Evolutionary conservation across 2,888 invertebrate genomes (phyloP), one percentile per base, ranked within the genome.

Genomic region (Choristoneura rosaceana): DNA sequence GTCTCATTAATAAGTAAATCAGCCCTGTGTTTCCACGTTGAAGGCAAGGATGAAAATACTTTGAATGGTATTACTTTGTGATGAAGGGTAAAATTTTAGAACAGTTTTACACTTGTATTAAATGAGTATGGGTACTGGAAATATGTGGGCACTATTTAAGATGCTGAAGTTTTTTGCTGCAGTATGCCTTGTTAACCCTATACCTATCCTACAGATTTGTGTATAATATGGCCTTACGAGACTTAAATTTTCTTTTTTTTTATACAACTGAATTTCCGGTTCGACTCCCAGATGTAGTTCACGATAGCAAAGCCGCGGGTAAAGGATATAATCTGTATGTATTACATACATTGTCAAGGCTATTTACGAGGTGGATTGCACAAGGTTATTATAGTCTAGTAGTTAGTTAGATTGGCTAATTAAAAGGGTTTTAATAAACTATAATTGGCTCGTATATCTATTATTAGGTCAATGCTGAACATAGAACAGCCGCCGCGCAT

Each of bases 401-500:
- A 15, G 41, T 52, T 52, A 52, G 8, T 52, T 52, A 34, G 52
- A 70, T 71, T 63, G 67, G 62, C 67, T 43, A 68, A 63, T 71
- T 71, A 62, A 14, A 63, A 50, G 33, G 61, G 14, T 47, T 67
- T 17, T 47, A 61, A 60, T 60, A 2, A n/a, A 60, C 50, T 70
- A 38, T 68, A 65, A 74, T 62, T 62, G 41, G 45, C 58, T 41
- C 61, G 60, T 71, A 55, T 73, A 71, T 67, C 74, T 77, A 78
- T 78, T 63, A 76, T 43, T 82, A 93, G 95, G 67, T 81, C 91
- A 47, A 94, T 95, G 91, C 81, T 95, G 79, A 92, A 93, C 75
- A 88, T 94, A 65, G 87, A 90, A 5, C 95, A 95, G 79, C 95
- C 95, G 4, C 84, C 88, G 25, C 82, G 83, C 4, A 83, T 94